These are phyloP conservation scores for Gari tellinella DNA, from an alignment of 2,888 invertebrate species.

Conservation along the genomic window DNA sequence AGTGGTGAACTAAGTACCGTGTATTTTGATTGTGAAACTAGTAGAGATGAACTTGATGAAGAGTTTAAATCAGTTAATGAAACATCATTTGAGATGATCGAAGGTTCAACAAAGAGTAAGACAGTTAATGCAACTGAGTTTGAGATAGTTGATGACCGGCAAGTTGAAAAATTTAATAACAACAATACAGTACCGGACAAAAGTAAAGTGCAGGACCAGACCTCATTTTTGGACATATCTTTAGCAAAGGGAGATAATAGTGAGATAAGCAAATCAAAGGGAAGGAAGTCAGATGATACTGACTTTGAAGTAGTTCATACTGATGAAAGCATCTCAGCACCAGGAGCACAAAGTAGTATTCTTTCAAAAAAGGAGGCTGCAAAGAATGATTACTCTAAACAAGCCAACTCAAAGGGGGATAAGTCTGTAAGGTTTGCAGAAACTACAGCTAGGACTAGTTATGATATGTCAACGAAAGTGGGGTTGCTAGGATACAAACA, in stretches of 20 bases:
- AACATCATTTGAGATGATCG: constrained; percentile 65
- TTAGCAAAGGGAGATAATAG: constrained; percentile 8
- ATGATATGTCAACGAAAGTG: too few relatives aligned
- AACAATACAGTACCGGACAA: constrained; percentile 16
- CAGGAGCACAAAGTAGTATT: too few relatives aligned
- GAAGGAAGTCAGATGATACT: not conserved
- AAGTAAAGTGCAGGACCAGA: constrained; percentile 23
- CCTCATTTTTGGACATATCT: constrained; percentile 65
- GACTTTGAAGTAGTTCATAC: not conserved
- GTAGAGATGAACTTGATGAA: constrained; percentile 22
- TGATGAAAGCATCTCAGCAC: not conserved
- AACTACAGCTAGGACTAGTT: too few relatives aligned
- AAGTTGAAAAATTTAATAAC: not conserved
- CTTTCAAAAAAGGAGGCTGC: constrained; percentile 1
- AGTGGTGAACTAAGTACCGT: constrained; percentile 56
- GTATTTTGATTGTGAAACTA: constrained; percentile 50
- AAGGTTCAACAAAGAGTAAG: constrained; percentile 37
- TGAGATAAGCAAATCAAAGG: not conserved
- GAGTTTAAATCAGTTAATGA: constrained; percentile 52
- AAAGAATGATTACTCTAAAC: not conserved
- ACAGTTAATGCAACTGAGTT: constrained; percentile 35
- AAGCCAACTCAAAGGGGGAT: constrained; percentile 35
- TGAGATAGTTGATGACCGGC: constrained; percentile 41
- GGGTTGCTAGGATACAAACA: too few relatives aligned
- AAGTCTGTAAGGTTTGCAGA: constrained; percentile 56